Evolutionary conservation across 2,888 invertebrate species (phyloP), one percentile per base, ranked within the genome.

Genomic region (Zhuqinia jingwanae): DNA sequence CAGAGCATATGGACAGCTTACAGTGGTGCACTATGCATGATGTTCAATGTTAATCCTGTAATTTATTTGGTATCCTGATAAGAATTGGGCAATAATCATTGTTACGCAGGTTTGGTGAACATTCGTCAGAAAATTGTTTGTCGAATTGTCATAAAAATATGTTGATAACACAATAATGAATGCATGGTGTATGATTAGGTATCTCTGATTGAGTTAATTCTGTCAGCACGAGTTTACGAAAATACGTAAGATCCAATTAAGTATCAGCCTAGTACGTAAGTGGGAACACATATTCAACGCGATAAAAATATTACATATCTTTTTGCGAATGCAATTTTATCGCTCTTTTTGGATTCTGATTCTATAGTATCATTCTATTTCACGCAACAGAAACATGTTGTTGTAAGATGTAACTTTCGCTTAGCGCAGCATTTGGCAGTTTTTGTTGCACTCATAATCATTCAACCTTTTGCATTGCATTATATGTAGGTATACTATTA

Each of bases 81-180:
- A 76, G 76, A 58, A 17, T 76, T 56, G 58, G 36, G 76, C 76
- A 76, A 76, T 30, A 56, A 30, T 56, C 27, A 50, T 73, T 25
- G 15, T 22, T 30, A 27, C 50, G 36, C 27, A 8, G 42, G 58
- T 58, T 68, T 36, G 42, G n/a, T 42, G 68, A n/a, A 17, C 11
- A 47, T n/a, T 27, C 42, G 76, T 36, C 76, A 76, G 58, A 76
- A 76, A 76, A 76, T 11, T 56, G 20, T 30, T 75, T 75, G 27
- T 75, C n/a, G 30, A 25, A 30, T 3, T 73, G 36, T 15, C 53
- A 27, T 17, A 36, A 53, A 53, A n/a, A 53, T 17, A 58, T 11
- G 15, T 13, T 15, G 50, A n/a, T 50, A 50, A 2, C n/a, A 2
- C 15, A 50, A 50, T 2, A 50, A 50, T 13, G 42, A 5, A 42